A percentile compares a stretch with the other conserved stretches of the same genome.
Evolutionary conservation across 2,113 vertebrate genomes (phyloP).

Genomic region (Myodes glareolus): DNA sequence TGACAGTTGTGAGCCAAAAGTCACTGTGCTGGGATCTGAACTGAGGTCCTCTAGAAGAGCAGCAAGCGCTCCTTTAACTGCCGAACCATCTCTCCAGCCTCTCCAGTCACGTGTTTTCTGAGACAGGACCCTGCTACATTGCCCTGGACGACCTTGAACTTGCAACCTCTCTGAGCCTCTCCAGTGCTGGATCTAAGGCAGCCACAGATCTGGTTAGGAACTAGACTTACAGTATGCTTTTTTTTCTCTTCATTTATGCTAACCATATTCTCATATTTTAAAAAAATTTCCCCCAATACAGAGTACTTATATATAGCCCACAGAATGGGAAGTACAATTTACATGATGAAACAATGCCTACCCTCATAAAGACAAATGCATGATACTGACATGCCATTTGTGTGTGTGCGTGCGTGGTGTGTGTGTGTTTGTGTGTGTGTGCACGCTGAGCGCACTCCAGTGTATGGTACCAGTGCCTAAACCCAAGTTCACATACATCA

Average conservation of each 20-base stretch:
- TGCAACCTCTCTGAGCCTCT: background rate
- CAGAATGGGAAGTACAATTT: background rate
- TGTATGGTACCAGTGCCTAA: background rate
- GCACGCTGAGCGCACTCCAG: too few species aligned
- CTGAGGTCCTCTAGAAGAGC: background rate
- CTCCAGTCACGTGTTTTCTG: background rate
- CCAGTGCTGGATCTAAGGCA: background rate
- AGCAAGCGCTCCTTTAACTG: background rate
- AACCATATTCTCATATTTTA: background rate
- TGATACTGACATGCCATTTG: background rate
- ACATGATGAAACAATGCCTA: background rate
- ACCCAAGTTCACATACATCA: background rate
- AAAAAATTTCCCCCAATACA: background rate
- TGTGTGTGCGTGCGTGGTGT: background rate
- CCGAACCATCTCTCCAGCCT: background rate
- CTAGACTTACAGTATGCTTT: background rate
- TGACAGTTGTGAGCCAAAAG: background rate
- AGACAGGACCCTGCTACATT: background rate
- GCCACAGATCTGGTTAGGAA: too few species aligned
- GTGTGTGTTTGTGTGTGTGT: background rate
- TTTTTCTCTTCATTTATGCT: background rate
- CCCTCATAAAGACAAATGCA: background rate
- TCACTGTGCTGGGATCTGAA: background rate
- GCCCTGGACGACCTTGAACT: background rate
- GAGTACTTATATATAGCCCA: background rate